Evolutionary conservation across 2,797 vertebrate species (phyloP), one percentile per base, ranked within the genome.

Genomic region (Smutsia gigantea): DNA sequence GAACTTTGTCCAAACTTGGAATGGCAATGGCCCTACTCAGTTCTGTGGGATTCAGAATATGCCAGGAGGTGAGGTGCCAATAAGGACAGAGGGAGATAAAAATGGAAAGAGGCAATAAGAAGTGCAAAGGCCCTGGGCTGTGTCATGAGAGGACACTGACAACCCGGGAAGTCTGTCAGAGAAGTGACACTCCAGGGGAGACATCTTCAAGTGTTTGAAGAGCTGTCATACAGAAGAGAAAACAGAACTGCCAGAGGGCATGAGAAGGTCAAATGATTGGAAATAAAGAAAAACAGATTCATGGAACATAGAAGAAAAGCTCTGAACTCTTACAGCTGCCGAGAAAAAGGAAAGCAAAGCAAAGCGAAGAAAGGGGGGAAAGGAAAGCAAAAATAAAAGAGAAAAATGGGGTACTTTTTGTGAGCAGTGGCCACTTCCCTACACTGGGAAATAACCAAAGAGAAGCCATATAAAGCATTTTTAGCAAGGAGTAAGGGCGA

Each of bases 201-300:
- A 63, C 4, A 64, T 34, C 82, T 74, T 72, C 86, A 57, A 57
- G 55, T 63, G 39, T 74, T 66, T 66, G 34, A 84, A 81, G 69
- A 55, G 11, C 51, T 94, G 85, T 94, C 90, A 78, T 6, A 11
- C 5, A 39, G 34, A 75, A 87, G 55, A 92, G 71, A 92, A 88
- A 95, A 88, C 1, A 74, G 27, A 83, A 46, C 79, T 72, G 31
- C 55, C 25, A 66, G 78, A 72, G 39, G 83, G 10, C 87, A 64
- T 21, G 57, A 53, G 79, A 94, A 86, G 72, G 79, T 74, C 74
- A 92, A 82, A 64, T 10, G 64, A 34, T 17, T 46, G 49, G 63
- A 93, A 78, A 82, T 11, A 34, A 93, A 81, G 69, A 72, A 86
- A 86, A 90, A 85, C 10, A 46, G 90, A 88, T 14, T 55, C 59